Conservation (phyloP, 2,888 invertebrate species). For the Leptinotarsa tumamoca region DNA sequence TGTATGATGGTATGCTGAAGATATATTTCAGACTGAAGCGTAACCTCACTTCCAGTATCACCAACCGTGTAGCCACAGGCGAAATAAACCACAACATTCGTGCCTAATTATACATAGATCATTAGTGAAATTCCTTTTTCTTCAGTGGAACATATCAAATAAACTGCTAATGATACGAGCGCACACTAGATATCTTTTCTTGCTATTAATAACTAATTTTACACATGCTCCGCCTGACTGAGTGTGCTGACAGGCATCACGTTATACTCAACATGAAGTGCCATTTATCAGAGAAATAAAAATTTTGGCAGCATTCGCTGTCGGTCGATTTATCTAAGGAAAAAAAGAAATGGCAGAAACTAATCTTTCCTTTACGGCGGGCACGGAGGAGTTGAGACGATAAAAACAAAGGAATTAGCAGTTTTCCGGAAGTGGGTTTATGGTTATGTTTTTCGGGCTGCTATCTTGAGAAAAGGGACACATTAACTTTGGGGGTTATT, state of each 20-base stretch:
- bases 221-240: constrained; percentile 43
- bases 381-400: constrained; percentile 28
- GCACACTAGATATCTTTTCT: constrained; percentile 32
- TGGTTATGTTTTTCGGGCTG: constrained; percentile 46
- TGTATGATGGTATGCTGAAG: neutral
- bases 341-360: constrained; percentile 31
- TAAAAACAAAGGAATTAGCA: constrained; percentile 47
- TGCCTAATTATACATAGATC: constrained; percentile 40
- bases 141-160: constrained; percentile 39
- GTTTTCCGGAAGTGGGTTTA: constrained; percentile 43
- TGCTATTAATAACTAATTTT: constrained; percentile 48
- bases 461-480: constrained; percentile 37
- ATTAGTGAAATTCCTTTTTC: constrained; percentile 37
- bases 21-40: neutral
- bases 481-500: constrained; percentile 31
- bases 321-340: constrained; percentile 20
- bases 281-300: constrained; percentile 31
- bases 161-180: constrained; percentile 43
- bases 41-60: constrained; percentile 15
- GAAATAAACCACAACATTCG: constrained; percentile 22
- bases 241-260: constrained; percentile 38
- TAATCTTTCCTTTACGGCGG: constrained; percentile 36
- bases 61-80: constrained; percentile 4
- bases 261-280: constrained; percentile 37
- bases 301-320: constrained; percentile 38